Evolutionary conservation across 2,797 vertebrate species (phyloP).

Genomic region (Xiphophorus birchmanni): DNA sequence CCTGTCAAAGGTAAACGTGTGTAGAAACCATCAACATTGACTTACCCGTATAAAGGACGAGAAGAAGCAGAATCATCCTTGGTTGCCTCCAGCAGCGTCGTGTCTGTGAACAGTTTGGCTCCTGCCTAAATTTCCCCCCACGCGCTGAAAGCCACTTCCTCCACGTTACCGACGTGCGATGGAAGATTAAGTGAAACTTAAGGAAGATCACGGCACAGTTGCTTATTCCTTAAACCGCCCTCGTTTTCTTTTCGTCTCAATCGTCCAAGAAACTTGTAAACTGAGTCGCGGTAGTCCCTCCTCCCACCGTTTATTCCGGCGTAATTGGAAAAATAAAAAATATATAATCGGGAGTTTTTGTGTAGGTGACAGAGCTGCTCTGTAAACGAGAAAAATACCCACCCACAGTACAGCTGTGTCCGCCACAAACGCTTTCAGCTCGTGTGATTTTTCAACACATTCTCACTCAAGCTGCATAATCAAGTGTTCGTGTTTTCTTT

Average conservation of each 20-base stretch:
- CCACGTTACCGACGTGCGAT: no score
- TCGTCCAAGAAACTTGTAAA: background rate
- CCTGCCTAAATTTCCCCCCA: background rate
- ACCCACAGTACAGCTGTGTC: background rate
- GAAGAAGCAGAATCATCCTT: background rate
- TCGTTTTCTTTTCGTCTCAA: background rate
- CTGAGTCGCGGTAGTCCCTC: background rate
- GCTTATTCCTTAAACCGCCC: background rate
- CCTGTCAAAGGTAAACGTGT: background rate
- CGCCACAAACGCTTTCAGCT: background rate
- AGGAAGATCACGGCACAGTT: background rate
- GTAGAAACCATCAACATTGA: background rate
- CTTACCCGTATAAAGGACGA: constrained; percentile 12
- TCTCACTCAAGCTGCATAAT: background rate
- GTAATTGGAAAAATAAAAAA: background rate
- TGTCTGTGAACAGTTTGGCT: background rate
- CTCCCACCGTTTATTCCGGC: background rate
- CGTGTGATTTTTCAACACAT: no score
- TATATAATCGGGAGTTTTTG: background rate
- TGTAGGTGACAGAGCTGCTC: background rate
- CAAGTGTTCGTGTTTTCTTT: background rate
- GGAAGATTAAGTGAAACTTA: constrained; percentile 1
- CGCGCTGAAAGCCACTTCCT: background rate
- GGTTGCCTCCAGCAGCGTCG: background rate
- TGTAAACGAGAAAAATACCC: background rate